phyloP scores from a whole-genome alignment of 92 coral and sea anemone genomes.

The Bergia sp. region DNA sequence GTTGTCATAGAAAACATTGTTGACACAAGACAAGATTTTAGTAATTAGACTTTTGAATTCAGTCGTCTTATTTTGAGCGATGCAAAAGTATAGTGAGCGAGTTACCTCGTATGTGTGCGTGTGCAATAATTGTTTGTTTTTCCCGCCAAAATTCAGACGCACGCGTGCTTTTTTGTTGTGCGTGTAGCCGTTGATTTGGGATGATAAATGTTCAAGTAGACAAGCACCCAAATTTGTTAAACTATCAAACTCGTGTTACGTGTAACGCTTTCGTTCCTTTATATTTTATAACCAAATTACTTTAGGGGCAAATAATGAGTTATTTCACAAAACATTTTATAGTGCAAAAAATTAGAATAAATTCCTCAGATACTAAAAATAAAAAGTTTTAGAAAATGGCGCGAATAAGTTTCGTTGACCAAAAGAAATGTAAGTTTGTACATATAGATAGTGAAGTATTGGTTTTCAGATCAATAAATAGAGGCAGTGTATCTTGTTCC shows the following conservation, averaged over 20 bases:
- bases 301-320: background rate
- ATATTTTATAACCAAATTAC: background rate
- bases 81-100: background rate
- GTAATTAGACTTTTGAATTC: background rate
- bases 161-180: background rate
- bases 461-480: no score
- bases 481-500: no score
- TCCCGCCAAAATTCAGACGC: background rate
- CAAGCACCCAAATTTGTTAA: background rate
- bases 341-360: background rate
- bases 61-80: background rate
- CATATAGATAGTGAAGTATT: no score
- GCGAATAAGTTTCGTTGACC: background rate
- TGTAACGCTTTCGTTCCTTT: background rate
- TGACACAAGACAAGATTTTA: background rate
- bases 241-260: background rate
- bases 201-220: background rate
- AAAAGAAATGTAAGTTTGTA: background rate
- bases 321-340: constrained; percentile 3
- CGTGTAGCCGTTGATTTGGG: background rate
- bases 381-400: background rate
- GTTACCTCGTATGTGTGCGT: background rate
- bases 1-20: background rate
- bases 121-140: background rate
- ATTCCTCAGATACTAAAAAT: background rate